phyloP scores from a whole-genome alignment of 1,140 invertebrate species.

The Branchinecta lindahli region DNA sequence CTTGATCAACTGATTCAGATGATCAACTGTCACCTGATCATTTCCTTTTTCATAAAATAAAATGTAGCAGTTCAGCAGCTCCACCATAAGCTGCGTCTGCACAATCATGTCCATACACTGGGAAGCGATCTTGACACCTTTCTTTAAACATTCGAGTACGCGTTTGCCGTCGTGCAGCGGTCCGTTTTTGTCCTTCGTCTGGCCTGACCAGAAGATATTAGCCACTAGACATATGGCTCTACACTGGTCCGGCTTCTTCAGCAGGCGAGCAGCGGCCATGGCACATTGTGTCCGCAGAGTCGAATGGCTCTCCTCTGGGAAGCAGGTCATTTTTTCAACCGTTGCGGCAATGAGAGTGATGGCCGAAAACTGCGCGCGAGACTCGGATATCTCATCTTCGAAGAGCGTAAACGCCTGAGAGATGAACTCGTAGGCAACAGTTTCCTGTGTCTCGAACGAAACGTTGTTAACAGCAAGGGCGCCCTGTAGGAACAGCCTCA shows the following conservation, averaged over 20 bases:
- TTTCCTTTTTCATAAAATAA: conserved; percentile 90
- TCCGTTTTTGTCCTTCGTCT: conserved; percentile 46
- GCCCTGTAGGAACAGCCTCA: conserved; percentile 86
- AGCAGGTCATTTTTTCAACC: conserved; percentile 83
- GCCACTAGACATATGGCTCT: conserved; percentile 76
- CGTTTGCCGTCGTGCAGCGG: conserved; percentile 73
- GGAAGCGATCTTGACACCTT: conserved; percentile 80
- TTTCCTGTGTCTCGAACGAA: conserved; percentile 83
- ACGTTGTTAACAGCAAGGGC: conserved; percentile 84
- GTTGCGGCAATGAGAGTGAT: conserved; percentile 91
- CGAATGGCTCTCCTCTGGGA: conserved; percentile 92
- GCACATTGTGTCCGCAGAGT: conserved; percentile 88
- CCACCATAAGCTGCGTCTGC: conserved; percentile 87
- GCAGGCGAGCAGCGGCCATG: conserved; percentile 77
- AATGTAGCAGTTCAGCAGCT: conserved; percentile 84
- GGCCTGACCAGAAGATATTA: conserved; percentile 92
- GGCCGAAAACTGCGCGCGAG: conserved; percentile 86
- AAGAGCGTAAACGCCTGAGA: conserved; percentile 94
- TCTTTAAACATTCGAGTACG: conserved; percentile 89
- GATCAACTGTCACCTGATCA: conserved; percentile 51
- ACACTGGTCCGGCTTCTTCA: conserved; percentile 96
- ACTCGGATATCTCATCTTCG: conserved; percentile 97
- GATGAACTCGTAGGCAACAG: conserved; percentile 94
- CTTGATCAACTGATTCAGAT: conserved; percentile 68
- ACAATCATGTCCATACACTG: conserved; percentile 96